These are phyloP conservation scores for Thalpophila matura DNA, from an alignment of 2,888 invertebrate genomes.

Conservation along the genomic window DNA sequence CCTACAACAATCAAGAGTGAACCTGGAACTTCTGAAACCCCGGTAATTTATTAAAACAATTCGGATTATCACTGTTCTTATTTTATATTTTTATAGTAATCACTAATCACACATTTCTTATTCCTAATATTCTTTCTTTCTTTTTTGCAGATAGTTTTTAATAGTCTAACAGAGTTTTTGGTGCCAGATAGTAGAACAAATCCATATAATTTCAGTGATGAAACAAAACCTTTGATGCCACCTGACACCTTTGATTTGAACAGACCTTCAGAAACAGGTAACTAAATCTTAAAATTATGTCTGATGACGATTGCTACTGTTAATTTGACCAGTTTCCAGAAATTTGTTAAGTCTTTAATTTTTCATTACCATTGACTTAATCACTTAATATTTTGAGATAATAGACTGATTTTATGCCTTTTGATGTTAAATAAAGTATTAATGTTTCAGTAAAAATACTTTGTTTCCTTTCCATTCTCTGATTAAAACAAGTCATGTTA, in stretches of 20 bases:
- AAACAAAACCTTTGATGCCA: constrained; percentile 68
- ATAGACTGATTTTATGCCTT: no score
- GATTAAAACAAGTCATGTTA: no score
- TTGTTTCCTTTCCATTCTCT: no score
- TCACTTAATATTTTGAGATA: no score
- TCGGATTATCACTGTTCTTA: neutral
- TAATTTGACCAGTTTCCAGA: no score
- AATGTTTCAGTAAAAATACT: no score
- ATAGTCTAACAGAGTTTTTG: constrained; percentile 77
- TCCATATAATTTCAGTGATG: constrained; percentile 73
- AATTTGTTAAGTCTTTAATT: no score
- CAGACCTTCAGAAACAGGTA: constrained; percentile 72
- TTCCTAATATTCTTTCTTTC: constrained; percentile 1
- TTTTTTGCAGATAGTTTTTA: constrained; percentile 77
- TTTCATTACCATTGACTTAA: no score
- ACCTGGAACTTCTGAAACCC: constrained; percentile 61
- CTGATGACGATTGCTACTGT: no score
- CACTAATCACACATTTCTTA: neutral
- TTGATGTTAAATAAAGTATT: no score
- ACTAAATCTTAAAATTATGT: neutral
- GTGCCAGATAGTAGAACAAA: constrained; percentile 73
- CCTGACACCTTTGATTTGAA: constrained; percentile 71
- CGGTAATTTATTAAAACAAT: constrained; percentile 59
- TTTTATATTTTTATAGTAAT: constrained; percentile 61
- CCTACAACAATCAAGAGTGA: constrained; percentile 67